Evolutionary conservation across 2,113 vertebrate genomes (phyloP), one percentile per base, ranked within the genome.

Genomic region (Nipponia nippon): DNA sequence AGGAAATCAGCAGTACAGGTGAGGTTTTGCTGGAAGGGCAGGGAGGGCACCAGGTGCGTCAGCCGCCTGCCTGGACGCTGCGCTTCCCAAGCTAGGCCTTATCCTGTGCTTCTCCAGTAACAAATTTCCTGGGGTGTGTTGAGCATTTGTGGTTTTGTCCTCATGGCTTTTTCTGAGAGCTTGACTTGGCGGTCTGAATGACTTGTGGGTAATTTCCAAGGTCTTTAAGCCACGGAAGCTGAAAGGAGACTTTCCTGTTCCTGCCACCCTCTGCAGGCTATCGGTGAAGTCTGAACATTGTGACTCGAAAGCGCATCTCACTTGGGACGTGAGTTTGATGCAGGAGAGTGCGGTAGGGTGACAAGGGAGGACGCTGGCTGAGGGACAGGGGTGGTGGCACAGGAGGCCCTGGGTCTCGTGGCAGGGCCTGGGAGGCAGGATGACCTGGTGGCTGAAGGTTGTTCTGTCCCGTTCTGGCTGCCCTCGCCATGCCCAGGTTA

Each of bases 211-310:
- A 9, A 61, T 49, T 59, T 21, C 78, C 18, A 47, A 63, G 26
- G 56, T 63, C 65, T 47, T 71, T 50, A 67, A 80, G 30, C 12
- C 36, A 13, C 5, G 1, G 58, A 52, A 63, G 30, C 49, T 1
- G 0, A 52, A 75, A 67, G 47, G 73, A 59, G 56, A 7, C 49
- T 26, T 95, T 36, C n/a, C 10, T 49, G 6, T 90, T n/a, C 50
- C 32, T 81, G 16, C 7, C 65, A 55, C 10, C 0, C 1, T 79
- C 47, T 0, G 0, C 15, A 29, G 21, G 9, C 30, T 53, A 1
- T 44, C 0, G 2, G 46, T 44, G 69, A 38, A 73, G 52, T 38
- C 29, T 52, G 40, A 16, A 5, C 80, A 65, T 36, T 27, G 27
- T 70, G 42, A 27, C 44, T 90, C 2, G 4, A 23, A 73, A 50